Evolutionary conservation across 2,888 invertebrate genomes (phyloP), one percentile per base, ranked within the genome.

Genomic region (Morpho deidamia): DNA sequence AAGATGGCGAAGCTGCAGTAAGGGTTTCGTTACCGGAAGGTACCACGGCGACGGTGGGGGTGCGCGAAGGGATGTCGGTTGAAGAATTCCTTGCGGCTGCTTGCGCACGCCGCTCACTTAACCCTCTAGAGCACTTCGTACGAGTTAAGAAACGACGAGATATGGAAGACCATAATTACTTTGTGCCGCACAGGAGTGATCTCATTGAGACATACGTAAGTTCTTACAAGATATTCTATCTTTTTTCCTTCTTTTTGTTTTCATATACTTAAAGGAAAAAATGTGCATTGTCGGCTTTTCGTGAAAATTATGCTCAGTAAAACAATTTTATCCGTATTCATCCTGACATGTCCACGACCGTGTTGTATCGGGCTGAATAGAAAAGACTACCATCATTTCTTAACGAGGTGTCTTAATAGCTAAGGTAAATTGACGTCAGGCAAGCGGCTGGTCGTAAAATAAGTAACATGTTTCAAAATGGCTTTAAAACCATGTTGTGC

Each of bases 91-190:
- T 99, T 62, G 97, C 96, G 43, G 95, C 94, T 67, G 97, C 97
- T 47, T 98, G 98, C 88, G 95, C 94, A 63, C 93, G 97, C 66
- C 96, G 97, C 78, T 96, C 95, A 69, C 93, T 99, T 65, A 97
- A 96, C 84, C 95, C 98, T 38, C 95, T 96, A 85, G 98, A 99
- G 81, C 98, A 98, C 87, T 99, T 98, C 86, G 96, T 99, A 55
- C 92, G 98, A 67, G 96, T 97, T 65, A 97, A 97, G 90, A 97
- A 97, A 81, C 94, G 97, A 66, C 93, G 96, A 66, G 97, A 98
- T 73, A 96, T 97, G 94, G 97, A 97, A 81, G 97, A 97, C 85
- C 96, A 96, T 83, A 97, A 97, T 89, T 98, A 97, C 89, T 97
- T 97, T 87, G 97, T 98, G 73, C 98, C 98, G 58, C 97, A 97